Evolutionary conservation across 2,797 vertebrate species (phyloP), one percentile per base, ranked within the genome.

Genomic region (Helicolenus hilgendorfi): DNA sequence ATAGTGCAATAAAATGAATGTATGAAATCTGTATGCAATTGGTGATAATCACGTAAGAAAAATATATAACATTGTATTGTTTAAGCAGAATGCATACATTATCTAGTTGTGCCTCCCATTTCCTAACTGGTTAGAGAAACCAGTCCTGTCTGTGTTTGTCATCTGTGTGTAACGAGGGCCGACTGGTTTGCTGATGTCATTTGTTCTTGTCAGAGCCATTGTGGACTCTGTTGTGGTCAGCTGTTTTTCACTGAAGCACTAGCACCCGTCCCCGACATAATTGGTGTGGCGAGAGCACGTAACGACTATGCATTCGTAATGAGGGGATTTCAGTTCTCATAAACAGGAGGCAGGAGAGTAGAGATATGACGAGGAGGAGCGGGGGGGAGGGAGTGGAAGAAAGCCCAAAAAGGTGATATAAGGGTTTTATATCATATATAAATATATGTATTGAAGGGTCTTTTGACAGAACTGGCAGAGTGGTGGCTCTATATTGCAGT

Each of bases 261-360:
- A 67, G 63, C 62, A 81, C 75, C 79, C 83, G 2, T 71, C 80
- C 56, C 67, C 26, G 72, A 81, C 79, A 92, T 93, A 92, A 93
- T 70, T 91, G 91, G 86, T 79, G 85, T 83, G 84, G 89, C 83
- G 88, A 84, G 80, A 81, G 69, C 79, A 77, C 53, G 33, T 88
- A 91, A 88, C 62, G 9, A 82, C 89, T 72, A 78, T 90, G 92
- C 89, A 94, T 92, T 75, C 74, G 76, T 93, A 94, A 94, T 91
- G 84, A 92, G 87, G 63, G 79, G 69, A 73, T 83, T 90, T 88
- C 90, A 87, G 13, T 85, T 67, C 82, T 89, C 59, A 63, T 87
- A 86, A 92, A 88, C 81, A 88, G 78, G 60, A 81, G 53, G 67
- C 68, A 72, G 81, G 65, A 82, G 69, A 72, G 76, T 3, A 24